Evolutionary conservation across 2,113 vertebrate genomes (phyloP).

Genomic region (Upupa epops): DNA sequence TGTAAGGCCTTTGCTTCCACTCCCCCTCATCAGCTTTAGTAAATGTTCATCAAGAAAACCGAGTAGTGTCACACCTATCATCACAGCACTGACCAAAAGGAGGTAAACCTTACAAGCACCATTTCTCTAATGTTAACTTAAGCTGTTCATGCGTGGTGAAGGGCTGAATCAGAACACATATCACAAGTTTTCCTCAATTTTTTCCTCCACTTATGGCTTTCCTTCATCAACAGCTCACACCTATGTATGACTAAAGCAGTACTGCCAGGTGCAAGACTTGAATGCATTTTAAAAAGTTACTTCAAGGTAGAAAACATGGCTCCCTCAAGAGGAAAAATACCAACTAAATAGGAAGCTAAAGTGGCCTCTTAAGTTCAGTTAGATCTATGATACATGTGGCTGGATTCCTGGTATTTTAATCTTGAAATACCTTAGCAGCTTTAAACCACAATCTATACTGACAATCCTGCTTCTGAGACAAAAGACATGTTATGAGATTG

Average conservation of each 20-base stretch:
- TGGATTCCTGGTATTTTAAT: background rate
- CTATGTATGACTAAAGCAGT: background rate
- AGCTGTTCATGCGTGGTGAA: background rate
- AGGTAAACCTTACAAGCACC: background rate
- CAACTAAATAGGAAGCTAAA: background rate
- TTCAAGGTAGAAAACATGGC: background rate
- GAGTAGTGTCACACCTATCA: conserved; percentile 61
- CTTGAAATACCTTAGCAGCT: conserved; percentile 11
- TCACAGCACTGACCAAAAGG: background rate
- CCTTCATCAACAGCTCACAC: background rate
- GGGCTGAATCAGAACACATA: background rate
- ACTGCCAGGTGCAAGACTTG: background rate
- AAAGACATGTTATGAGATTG: background rate
- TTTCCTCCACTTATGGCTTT: background rate
- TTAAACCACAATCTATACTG: background rate
- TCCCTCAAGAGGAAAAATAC: conserved; percentile 9
- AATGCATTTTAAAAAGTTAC: background rate
- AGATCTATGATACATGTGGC: background rate
- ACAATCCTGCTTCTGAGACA: background rate
- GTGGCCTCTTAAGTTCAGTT: background rate
- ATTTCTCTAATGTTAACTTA: background rate
- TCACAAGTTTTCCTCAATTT: background rate
- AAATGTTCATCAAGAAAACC: conserved; percentile 18
- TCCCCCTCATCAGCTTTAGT: background rate
- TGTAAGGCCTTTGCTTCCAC: conserved; percentile 65